Conservation (phyloP, 2,113 vertebrate genomes). For the Amblyornis subalaris region DNA sequence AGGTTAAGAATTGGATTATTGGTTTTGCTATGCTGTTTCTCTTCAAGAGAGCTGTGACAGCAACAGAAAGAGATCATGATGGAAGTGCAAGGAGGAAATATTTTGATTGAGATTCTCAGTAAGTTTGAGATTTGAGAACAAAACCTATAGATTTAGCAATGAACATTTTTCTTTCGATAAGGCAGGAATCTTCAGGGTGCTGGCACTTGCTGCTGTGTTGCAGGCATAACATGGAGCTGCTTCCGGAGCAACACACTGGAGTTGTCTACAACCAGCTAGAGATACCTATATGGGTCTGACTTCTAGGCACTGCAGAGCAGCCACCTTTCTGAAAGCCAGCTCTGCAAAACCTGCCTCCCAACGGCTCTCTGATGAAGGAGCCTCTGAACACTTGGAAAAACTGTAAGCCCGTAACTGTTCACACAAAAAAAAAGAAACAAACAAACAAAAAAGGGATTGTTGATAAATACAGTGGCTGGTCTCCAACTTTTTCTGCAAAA, state of each 20-base stretch:
- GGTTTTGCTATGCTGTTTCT: background rate
- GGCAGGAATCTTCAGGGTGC: background rate
- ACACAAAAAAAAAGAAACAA: background rate
- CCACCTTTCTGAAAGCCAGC: background rate
- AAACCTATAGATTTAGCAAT: background rate
- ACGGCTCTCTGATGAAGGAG: background rate
- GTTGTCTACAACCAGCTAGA: background rate
- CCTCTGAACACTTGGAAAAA: background rate
- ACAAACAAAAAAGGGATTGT: fast-evolving
- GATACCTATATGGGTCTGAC: background rate
- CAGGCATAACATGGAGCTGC: background rate
- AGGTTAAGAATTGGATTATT: background rate
- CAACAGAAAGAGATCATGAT: background rate
- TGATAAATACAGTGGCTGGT: background rate
- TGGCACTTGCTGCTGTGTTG: background rate
- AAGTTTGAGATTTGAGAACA: background rate
- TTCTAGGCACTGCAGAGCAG: background rate
- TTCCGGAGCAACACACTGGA: background rate
- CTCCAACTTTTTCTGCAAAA: background rate
- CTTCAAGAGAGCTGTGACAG: background rate
- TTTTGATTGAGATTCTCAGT: slow-evolving; percentile 34
- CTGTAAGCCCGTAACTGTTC: background rate
- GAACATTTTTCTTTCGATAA: background rate
- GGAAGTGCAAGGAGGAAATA: slow-evolving; percentile 4
- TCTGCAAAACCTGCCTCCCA: background rate